Percentiles rank a stretch among this genome's conserved stretches.
Conservation (phyloP, 2,888 invertebrate genomes). For the Pocota personata region DNA sequence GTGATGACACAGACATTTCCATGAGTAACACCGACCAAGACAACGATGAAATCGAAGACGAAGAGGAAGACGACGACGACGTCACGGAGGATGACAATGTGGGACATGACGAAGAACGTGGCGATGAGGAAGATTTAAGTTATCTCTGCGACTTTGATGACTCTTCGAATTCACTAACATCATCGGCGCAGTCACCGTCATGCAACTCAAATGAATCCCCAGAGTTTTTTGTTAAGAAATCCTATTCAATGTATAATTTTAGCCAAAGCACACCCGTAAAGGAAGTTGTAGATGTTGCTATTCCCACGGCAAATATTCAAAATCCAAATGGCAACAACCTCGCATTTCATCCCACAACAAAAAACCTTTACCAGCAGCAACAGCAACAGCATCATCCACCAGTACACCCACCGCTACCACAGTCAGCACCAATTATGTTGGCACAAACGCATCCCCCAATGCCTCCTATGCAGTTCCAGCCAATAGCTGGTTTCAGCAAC, state of each 20-base stretch:
- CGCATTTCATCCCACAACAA: background rate
- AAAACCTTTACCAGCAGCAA: background rate
- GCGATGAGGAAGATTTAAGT: conserved; percentile 33
- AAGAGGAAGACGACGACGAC: conserved; percentile 14
- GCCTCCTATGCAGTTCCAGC: conserved; percentile 27
- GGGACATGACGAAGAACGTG: conserved; percentile 7
- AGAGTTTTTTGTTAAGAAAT: conserved; percentile 45
- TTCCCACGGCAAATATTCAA: background rate
- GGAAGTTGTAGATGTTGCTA: background rate
- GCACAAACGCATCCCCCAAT: conserved; percentile 9
- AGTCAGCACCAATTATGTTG: background rate
- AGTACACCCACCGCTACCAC: conserved; percentile 3
- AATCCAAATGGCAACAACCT: conserved; percentile 8
- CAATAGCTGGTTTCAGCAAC: conserved; percentile 13
- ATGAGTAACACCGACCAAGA: conserved; percentile 48
- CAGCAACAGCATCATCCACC: conserved; percentile 14
- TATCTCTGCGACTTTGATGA: conserved; percentile 42
- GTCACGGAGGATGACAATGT: conserved; percentile 5
- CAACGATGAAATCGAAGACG: conserved; percentile 19
- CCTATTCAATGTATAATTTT: conserved; percentile 45
- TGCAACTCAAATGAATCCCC: conserved; percentile 42
- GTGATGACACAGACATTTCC: conserved; percentile 51
- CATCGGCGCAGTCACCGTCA: conserved; percentile 37
- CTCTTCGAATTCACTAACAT: conserved; percentile 33
- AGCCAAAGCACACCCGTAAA: conserved; percentile 21